Evolutionary conservation across 1,140 invertebrate genomes (phyloP).

Genomic region (Drosophila littoralis): DNA sequence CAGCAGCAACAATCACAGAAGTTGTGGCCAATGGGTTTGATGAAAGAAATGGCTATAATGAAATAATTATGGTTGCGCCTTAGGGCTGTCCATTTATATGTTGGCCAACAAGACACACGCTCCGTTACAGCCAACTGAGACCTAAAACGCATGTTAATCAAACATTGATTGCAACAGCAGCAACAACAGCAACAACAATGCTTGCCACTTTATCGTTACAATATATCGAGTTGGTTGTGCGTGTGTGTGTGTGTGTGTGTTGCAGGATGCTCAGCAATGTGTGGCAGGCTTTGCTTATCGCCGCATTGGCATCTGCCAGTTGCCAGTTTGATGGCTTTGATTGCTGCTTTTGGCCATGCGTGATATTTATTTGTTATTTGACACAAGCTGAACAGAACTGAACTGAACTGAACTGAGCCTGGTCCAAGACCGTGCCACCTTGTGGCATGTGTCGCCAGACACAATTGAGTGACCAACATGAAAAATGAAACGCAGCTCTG

Average conservation of each 20-base stretch:
- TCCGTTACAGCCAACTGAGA: slow-evolving; percentile 27
- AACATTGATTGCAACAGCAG: slow-evolving; percentile 65
- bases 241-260: slow-evolving; percentile 1
- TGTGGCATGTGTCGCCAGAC: slow-evolving; percentile 67
- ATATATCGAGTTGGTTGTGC: slow-evolving; percentile 53
- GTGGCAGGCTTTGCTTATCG: slow-evolving; percentile 57
- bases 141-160: slow-evolving; percentile 72
- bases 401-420: slow-evolving; percentile 12
- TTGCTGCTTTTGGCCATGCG: slow-evolving; percentile 81
- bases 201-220: slow-evolving; percentile 58
- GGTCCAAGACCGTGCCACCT: slow-evolving; percentile 39
- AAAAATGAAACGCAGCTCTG: slow-evolving; percentile 67
- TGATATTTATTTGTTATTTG: slow-evolving; percentile 84
- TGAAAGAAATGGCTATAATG: slow-evolving; percentile 83
- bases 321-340: slow-evolving; percentile 67
- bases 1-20: slow-evolving; percentile 59
- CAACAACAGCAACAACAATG: slow-evolving; percentile 52
- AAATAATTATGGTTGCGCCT: slow-evolving; percentile 82
- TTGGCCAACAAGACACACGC: slow-evolving; percentile 45
- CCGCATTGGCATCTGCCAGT: slow-evolving; percentile 66
- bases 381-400: slow-evolving; percentile 63
- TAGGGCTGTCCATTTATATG: slow-evolving; percentile 52
- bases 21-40: slow-evolving; percentile 69
- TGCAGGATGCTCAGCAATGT: slow-evolving; percentile 51
- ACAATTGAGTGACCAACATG: slow-evolving; percentile 81